These are phyloP conservation scores for Jacana jacana DNA, from an alignment of 2,113 vertebrate genomes.

Conservation along the genomic window DNA sequence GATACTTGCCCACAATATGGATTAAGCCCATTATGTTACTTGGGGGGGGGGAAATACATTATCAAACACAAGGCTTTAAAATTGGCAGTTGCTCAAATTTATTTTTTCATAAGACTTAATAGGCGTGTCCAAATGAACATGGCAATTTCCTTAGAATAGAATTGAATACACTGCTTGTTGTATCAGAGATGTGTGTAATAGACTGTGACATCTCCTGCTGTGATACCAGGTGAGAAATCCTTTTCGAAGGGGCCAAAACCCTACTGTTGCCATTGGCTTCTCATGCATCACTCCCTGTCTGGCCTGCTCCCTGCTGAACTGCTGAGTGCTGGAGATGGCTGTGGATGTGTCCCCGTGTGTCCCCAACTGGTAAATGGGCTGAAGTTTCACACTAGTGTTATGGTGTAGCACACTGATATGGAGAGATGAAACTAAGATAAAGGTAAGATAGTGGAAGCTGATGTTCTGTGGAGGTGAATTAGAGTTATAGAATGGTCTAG, in stretches of 20 bases:
- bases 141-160: background rate
- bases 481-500: too few relatives aligned
- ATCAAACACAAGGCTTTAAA: slow-evolving; percentile 16
- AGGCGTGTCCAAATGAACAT: slow-evolving; percentile 35
- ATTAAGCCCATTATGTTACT: slow-evolving; percentile 38
- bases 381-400: background rate
- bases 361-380: background rate
- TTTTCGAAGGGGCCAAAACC: background rate
- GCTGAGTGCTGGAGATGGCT: background rate
- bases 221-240: slow-evolving; percentile 4
- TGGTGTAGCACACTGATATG: rapidly evolving
- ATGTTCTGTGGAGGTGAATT: background rate
- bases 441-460: background rate
- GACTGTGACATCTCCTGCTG: slow-evolving; percentile 32
- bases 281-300: rapidly evolving
- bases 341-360: too few relatives aligned
- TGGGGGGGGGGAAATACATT: background rate
- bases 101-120: slow-evolving; percentile 46
- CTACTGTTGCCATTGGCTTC: rapidly evolving
- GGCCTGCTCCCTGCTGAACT: background rate
- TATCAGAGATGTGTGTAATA: background rate
- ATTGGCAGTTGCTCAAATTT: slow-evolving; percentile 35
- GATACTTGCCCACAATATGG: slow-evolving; percentile 33
- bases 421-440: background rate
- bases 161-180: slow-evolving; percentile 16